Evolutionary conservation across 92 coral and sea anemone genomes (phyloP).

Genomic region (Micromussa lordhowensis): DNA sequence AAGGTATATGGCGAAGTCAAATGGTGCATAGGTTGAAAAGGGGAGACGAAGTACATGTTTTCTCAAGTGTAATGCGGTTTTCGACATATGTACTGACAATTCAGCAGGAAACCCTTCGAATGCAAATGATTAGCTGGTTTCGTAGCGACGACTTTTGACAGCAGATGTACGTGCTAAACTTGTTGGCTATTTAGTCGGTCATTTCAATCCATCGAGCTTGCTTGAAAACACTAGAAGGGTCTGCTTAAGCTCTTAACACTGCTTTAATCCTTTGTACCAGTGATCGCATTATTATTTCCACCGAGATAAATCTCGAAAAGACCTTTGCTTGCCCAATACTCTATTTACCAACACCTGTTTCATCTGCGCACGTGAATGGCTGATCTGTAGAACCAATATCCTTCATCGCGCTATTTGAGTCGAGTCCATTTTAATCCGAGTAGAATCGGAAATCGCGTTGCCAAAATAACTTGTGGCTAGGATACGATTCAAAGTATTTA

Average conservation of each 20-base stretch:
- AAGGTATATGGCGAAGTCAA: background rate
- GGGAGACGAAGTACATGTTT: background rate
- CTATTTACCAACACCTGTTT: background rate
- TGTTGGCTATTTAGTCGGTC: no score
- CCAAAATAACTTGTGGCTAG: background rate
- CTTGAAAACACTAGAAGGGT: background rate
- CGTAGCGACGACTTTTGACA: background rate
- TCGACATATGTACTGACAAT: background rate
- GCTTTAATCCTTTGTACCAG: background rate
- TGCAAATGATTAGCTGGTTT: background rate
- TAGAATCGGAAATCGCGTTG: constrained; percentile 9
- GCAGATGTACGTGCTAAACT: no score
- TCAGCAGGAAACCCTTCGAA: background rate
- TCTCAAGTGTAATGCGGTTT: background rate
- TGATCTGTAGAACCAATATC: constrained; percentile 6
- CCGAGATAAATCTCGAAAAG: background rate
- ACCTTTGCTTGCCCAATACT: background rate
- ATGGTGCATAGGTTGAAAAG: background rate
- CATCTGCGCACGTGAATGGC: background rate
- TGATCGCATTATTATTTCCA: background rate
- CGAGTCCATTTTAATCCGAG: background rate
- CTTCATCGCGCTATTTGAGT: background rate
- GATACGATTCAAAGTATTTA: background rate
- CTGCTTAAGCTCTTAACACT: background rate
- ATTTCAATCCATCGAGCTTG: background rate